A percentile compares a stretch with the other conserved stretches of the same genome.
These are phyloP conservation scores for Cyanoliseus patagonus DNA, from an alignment of 2,113 vertebrate species.

Conservation along the genomic window DNA sequence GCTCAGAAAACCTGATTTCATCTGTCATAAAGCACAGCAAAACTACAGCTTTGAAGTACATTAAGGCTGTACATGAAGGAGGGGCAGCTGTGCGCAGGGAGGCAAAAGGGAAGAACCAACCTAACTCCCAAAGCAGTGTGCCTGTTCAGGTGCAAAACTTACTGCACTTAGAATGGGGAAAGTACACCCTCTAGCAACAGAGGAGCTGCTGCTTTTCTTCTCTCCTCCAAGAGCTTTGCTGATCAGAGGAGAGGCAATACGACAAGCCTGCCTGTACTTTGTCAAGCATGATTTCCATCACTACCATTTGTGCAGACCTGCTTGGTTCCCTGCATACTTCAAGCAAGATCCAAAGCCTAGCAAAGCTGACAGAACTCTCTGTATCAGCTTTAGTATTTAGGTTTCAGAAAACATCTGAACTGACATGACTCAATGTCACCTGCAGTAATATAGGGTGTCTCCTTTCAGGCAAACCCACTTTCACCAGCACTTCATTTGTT, in stretches of 20 bases:
- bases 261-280: accelerated
- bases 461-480: background rate
- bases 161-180: background rate
- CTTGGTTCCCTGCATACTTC: background rate
- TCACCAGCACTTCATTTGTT: background rate
- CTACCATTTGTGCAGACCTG: background rate
- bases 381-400: background rate
- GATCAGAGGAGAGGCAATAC: background rate
- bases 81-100: accelerated
- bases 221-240: background rate
- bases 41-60: background rate
- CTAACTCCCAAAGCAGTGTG: background rate
- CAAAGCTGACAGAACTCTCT: background rate
- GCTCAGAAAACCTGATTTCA: background rate
- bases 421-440: background rate
- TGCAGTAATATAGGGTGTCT: background rate
- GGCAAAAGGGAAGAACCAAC: background rate
- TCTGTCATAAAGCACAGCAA: background rate
- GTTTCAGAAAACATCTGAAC: background rate
- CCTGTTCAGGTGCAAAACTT: background rate
- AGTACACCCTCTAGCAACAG: background rate
- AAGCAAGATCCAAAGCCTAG: background rate
- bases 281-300: background rate
- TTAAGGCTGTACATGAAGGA: background rate
- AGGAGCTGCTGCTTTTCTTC: background rate